A percentile compares a stretch with the other conserved stretches of the same genome.
Conservation (phyloP, 2,113 vertebrate species). For the Chionis minor region DNA sequence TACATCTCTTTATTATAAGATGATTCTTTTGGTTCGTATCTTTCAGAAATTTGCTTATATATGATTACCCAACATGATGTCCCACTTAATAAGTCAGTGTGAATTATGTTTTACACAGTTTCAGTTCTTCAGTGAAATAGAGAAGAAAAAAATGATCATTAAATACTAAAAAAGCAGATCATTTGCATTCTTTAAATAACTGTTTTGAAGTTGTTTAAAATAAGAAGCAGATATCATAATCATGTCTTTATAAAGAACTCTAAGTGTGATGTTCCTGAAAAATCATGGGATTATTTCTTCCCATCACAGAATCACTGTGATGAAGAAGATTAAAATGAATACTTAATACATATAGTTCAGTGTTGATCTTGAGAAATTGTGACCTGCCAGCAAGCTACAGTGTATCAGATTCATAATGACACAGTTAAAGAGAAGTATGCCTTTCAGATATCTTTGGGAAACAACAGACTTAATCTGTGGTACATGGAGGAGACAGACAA, state of each 20-base stretch:
- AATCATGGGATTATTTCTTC: conserved; percentile 1
- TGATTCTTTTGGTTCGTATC: not conserved
- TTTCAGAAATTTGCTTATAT: not conserved
- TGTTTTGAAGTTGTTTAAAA: not conserved
- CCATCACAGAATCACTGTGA: not conserved
- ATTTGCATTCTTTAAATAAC: conserved; percentile 3
- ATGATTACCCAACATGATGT: not conserved
- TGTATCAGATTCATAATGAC: not conserved
- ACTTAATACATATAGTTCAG: not conserved
- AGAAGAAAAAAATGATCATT: not conserved
- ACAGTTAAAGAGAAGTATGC: not conserved
- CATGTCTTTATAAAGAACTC: not conserved
- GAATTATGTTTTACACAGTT: not conserved
- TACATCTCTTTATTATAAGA: not conserved
- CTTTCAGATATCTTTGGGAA: not conserved
- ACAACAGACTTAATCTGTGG: not conserved
- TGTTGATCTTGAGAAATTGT: not conserved
- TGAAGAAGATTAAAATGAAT: conserved; percentile 5
- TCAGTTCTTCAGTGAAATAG: not conserved
- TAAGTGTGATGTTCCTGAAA: not conserved
- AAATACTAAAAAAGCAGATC: not conserved
- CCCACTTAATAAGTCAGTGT: not conserved
- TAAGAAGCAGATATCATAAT: not conserved
- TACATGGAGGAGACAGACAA: not conserved
- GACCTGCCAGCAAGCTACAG: not conserved